Conservation (phyloP, 2,113 vertebrate species). For the Anarrhichthys ocellatus region DNA sequence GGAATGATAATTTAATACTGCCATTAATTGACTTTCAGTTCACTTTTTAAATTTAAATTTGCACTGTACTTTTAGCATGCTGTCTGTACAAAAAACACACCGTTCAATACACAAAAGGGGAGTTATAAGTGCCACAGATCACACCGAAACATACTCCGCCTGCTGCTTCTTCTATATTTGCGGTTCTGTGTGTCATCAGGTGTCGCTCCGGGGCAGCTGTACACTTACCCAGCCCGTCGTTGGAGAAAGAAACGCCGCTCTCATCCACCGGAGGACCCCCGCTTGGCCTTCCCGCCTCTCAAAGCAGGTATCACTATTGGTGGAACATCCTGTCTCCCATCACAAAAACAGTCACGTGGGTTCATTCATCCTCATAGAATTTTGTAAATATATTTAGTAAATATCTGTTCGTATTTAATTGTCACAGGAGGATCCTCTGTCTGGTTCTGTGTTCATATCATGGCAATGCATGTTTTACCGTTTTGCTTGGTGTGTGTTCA, state of each 20-base stretch:
- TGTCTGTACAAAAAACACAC: background rate
- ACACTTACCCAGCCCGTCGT: constrained; percentile 94
- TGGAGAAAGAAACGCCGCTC: constrained; percentile 96
- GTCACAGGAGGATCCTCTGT: background rate
- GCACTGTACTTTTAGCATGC: background rate
- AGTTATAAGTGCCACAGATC: background rate
- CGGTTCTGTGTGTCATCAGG: constrained; percentile 75
- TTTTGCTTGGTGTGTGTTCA: constrained; percentile 15
- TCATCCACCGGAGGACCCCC: constrained; percentile 94
- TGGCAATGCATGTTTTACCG: background rate
- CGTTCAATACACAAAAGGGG: background rate
- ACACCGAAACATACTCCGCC: background rate
- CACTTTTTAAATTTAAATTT: too few species aligned
- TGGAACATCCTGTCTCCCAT: background rate
- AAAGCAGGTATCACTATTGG: constrained; percentile 86
- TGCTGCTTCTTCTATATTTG: background rate
- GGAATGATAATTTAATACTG: background rate
- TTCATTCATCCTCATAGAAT: background rate
- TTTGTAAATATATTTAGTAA: background rate
- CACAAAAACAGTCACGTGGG: background rate
- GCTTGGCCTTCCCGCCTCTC: constrained; percentile 92
- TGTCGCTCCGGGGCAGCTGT: constrained; percentile 94
- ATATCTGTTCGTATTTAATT: background rate
- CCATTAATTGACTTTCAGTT: too few species aligned
- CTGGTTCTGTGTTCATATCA: background rate